A percentile compares a stretch with the other conserved stretches of the same genome.
These are phyloP conservation scores for Leucozona laternaria DNA, from an alignment of 2,888 invertebrate species.

Conservation along the genomic window DNA sequence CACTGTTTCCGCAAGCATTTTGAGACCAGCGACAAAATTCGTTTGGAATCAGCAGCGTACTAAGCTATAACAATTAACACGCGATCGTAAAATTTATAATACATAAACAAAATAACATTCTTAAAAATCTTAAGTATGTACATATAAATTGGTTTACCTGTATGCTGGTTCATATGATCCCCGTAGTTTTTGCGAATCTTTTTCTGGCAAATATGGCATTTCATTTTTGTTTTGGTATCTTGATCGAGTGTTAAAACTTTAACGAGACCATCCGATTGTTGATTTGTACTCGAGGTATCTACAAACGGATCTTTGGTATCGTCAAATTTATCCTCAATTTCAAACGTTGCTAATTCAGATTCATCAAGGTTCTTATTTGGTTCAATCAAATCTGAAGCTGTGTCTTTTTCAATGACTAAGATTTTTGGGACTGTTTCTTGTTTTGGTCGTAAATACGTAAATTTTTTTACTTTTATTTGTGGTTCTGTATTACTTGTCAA, in stretches of 20 bases:
- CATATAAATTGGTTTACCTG: background rate
- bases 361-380: too few relatives aligned
- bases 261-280: background rate
- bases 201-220: background rate
- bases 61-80: too few relatives aligned
- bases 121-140: background rate
- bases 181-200: background rate
- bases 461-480: background rate
- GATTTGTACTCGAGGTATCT: background rate
- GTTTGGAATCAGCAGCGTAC: too few relatives aligned
- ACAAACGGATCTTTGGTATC: too few relatives aligned
- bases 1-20: too few relatives aligned
- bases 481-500: background rate
- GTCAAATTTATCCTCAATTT: too few relatives aligned
- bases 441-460: background rate
- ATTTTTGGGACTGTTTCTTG: background rate
- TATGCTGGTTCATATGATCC: background rate
- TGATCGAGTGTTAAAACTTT: background rate
- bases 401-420: too few relatives aligned
- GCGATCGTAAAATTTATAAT: too few relatives aligned
- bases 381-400: too few relatives aligned
- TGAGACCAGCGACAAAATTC: too few relatives aligned
- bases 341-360: background rate
- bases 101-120: too few relatives aligned
- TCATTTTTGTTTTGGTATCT: background rate